These are phyloP conservation scores for Ceyx melanurus DNA, from an alignment of 2,113 vertebrate species.

Conservation along the genomic window DNA sequence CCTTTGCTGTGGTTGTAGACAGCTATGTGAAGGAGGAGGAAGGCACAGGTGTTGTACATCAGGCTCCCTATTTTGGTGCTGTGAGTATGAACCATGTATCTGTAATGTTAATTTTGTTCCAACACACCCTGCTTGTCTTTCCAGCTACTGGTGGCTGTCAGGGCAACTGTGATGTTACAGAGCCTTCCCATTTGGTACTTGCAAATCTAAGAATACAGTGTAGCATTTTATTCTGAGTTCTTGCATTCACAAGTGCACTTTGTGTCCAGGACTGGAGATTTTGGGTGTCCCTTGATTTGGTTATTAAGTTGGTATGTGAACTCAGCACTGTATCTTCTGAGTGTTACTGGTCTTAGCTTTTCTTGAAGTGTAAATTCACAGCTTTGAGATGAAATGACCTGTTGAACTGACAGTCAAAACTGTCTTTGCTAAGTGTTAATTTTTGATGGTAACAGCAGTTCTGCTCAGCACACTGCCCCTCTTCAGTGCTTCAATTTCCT, in stretches of 20 bases:
- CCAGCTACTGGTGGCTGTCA: not conserved
- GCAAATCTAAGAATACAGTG: accelerated
- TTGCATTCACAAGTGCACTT: not conserved
- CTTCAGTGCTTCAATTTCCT: not conserved
- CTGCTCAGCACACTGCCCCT: not conserved
- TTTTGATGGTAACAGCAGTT: not conserved
- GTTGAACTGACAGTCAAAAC: not conserved
- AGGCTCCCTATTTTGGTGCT: conserved; percentile 97
- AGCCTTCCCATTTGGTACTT: not conserved
- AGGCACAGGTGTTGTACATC: conserved; percentile 94
- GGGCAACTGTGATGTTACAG: not conserved
- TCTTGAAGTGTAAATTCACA: not conserved
- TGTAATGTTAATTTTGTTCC: not conserved
- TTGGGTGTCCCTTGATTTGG: not conserved
- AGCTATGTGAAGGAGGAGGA: conserved; percentile 94
- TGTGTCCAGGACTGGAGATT: not conserved
- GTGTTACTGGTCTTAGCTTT: not conserved
- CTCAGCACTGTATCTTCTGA: not conserved
- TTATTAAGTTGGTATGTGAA: not conserved
- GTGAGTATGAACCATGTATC: conserved; percentile 77
- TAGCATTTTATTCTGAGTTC: not conserved
- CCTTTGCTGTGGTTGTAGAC: conserved; percentile 89
- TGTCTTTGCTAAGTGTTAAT: not conserved
- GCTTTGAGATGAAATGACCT: not conserved
- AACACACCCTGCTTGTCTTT: not conserved